Evolutionary conservation across 2,113 vertebrate species (phyloP).

Genomic region (Carassius gibelio): DNA sequence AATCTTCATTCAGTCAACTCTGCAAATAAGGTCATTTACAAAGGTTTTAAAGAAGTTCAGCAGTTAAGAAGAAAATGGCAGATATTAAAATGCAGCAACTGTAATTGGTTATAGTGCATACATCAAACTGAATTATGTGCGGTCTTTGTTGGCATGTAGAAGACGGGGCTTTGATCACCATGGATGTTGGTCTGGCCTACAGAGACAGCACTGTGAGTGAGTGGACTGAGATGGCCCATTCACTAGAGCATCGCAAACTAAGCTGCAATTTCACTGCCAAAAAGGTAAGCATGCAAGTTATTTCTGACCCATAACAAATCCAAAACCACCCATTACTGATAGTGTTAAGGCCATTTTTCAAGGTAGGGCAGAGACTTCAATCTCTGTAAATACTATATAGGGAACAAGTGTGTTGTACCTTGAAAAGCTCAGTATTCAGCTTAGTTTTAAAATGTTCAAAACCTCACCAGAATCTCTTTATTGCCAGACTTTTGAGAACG

Average conservation of each 20-base stretch:
- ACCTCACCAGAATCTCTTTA: background rate
- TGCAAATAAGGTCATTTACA: too few relatives aligned
- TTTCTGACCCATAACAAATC: background rate
- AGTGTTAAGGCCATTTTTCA: background rate
- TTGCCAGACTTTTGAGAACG: slow-evolving; percentile 82
- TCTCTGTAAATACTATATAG: background rate
- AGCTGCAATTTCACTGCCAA: slow-evolving; percentile 83
- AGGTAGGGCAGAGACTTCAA: too few relatives aligned
- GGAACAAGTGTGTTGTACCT: background rate
- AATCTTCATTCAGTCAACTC: too few relatives aligned
- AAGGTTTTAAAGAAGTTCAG: too few relatives aligned
- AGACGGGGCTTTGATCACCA: slow-evolving; percentile 83
- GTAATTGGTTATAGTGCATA: background rate
- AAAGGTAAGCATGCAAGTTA: slow-evolving; percentile 78
- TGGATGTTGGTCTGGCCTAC: slow-evolving; percentile 90
- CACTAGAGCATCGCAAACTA: slow-evolving; percentile 88
- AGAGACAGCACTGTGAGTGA: slow-evolving; percentile 81
- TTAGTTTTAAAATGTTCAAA: background rate
- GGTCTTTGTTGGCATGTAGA: slow-evolving; percentile 69
- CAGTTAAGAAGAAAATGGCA: background rate
- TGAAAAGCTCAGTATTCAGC: background rate
- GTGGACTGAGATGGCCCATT: slow-evolving; percentile 91
- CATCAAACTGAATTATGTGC: background rate
- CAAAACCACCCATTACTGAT: background rate
- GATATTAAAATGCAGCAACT: background rate